phyloP scores from a whole-genome alignment of 2,888 invertebrate species.

The Trichogramma dendrolimi region DNA sequence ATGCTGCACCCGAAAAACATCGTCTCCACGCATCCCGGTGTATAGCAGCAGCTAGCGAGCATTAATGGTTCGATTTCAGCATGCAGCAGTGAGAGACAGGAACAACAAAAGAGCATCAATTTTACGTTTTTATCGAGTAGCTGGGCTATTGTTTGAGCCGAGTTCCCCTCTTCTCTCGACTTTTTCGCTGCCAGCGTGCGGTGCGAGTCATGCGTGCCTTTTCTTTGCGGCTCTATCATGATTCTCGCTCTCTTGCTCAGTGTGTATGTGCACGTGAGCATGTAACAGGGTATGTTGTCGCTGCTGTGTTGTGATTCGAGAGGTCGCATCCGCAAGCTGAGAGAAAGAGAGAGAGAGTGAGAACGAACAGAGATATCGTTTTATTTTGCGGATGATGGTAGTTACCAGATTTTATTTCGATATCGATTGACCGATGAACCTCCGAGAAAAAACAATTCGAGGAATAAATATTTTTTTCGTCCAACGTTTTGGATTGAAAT shows the following conservation, averaged over 20 bases:
- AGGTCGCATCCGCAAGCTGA: no score
- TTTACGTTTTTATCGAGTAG: slow-evolving; percentile 50
- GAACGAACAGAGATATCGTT: no score
- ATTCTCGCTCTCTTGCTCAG: slow-evolving; percentile 7
- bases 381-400: no score
- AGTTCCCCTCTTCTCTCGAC: neutral
- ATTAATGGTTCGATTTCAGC: slow-evolving; percentile 38
- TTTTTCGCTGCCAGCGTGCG: slow-evolving; percentile 43
- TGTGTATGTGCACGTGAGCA: slow-evolving; percentile 11
- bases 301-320: neutral
- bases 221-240: slow-evolving; percentile 12
- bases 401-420: no score
- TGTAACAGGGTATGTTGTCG: neutral
- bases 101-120: slow-evolving; percentile 50
- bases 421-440: no score
- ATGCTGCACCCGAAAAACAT: no score
- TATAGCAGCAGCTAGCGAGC: slow-evolving; percentile 35
- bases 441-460: no score
- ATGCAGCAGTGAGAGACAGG: slow-evolving; percentile 17
- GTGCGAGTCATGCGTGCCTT: neutral
- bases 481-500: no score
- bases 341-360: no score
- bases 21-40: no score
- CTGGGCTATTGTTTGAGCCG: slow-evolving; percentile 40
- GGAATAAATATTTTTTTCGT: no score